Evolutionary conservation across 2,888 invertebrate species (phyloP), one percentile per base, ranked within the genome.

Genomic region (Trypoxylon attenuatum): DNA sequence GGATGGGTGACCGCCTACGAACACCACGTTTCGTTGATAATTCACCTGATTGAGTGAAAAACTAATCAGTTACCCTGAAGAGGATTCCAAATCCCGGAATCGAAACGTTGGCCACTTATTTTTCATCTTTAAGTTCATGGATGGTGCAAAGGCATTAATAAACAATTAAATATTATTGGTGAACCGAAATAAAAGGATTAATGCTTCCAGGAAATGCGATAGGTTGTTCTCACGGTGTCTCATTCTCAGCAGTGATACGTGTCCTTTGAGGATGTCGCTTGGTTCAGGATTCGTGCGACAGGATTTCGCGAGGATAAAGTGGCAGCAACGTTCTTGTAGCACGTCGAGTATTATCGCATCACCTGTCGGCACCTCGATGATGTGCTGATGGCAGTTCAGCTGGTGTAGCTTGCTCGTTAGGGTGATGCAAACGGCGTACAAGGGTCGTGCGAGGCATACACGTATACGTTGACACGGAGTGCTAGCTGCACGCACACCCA

Each of bases 281-380:
- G 13, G 55, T 25, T 33, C 5, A 15, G 6, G 42, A 57, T 38
- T 45, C 33, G 50, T 65, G 42, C 27, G 50, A 25, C 22, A 16
- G 21, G 39, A 59, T 66, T 68, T 66, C 25, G n/a, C 21, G 27
- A 41, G 27, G 22, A 50, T 50, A 52, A 25, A 19, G 42, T 5
- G 18, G 22, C 43, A 39, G 39, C 22, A 45, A 25, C 15, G 64
- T 29, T 47, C 53, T 15, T 39, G 53, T 42, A 43, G 21, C 63
- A 15, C 27, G 56, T 64, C 63, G 25, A 41, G 58, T 53, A 41
- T 69, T 64, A 64, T 64, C 60, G 61, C 45, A 56, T 63, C 65
- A 55, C 53, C 61, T 55, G 62, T 43, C 56, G 52, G 39, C 55
- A 61, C 33, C 41, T 49, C 49, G 69, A 59, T 57, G 60, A 57